Conservation (phyloP, 2,888 invertebrate species). For the Gnatocerus cornutus region DNA sequence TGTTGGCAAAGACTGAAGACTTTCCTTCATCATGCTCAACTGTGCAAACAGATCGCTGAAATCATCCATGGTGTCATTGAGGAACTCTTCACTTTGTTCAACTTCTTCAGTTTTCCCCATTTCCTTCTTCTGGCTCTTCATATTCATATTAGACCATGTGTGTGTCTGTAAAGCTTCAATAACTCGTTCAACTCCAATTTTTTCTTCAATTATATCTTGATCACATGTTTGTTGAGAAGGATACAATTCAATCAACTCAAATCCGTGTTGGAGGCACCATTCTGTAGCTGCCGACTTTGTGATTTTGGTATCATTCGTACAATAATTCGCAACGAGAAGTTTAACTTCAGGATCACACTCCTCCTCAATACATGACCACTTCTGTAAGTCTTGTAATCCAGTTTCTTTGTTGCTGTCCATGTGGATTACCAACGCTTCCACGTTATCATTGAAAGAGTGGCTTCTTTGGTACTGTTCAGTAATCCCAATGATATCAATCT, state of each 20-base stretch:
- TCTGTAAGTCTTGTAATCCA: constrained; percentile 66
- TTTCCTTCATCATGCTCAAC: constrained; percentile 80
- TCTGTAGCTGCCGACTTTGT: constrained; percentile 71
- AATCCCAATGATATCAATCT: constrained; percentile 75
- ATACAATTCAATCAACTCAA: constrained; percentile 80
- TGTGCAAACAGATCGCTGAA: constrained; percentile 80
- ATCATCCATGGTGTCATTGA: constrained; percentile 68
- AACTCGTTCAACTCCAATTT: constrained; percentile 78
- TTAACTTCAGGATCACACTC: constrained; percentile 73
- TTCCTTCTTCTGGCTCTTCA: constrained; percentile 57
- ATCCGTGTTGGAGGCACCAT: constrained; percentile 81
- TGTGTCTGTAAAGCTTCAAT: constrained; percentile 82
- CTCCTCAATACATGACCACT: constrained; percentile 63
- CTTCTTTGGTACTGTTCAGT: constrained; percentile 71
- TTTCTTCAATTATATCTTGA: constrained; percentile 75
- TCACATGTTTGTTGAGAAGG: constrained; percentile 70
- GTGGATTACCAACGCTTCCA: constrained; percentile 78
- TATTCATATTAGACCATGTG: constrained; percentile 82
- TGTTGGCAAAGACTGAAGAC: constrained; percentile 76
- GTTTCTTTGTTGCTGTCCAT: constrained; percentile 75
- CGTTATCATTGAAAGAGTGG: constrained; percentile 70
- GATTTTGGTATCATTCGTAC: constrained; percentile 69
- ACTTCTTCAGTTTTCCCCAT: constrained; percentile 10
- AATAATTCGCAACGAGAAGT: constrained; percentile 75
- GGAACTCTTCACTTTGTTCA: constrained; percentile 50